Conservation (phyloP, 1,140 invertebrate genomes). For the Leptinotarsa texana region DNA sequence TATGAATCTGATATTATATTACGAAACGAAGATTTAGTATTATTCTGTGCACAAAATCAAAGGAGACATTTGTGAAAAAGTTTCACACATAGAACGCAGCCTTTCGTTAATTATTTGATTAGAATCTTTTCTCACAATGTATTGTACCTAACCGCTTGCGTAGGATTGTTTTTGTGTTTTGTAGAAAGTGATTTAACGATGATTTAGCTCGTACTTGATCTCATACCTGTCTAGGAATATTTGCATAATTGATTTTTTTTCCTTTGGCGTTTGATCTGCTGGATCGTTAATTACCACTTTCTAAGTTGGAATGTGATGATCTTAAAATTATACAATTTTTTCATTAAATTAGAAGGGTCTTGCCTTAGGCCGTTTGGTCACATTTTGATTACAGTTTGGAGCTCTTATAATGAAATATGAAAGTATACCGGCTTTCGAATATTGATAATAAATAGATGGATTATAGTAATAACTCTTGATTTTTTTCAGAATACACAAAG, state of each 20-base stretch:
- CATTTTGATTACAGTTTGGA: not conserved
- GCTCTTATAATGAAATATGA: not conserved
- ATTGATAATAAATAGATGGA: too few relatives aligned
- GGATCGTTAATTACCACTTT: not conserved
- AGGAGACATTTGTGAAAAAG: not conserved
- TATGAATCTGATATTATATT: too few relatives aligned
- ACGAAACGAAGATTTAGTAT: too few relatives aligned
- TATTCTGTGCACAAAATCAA: not conserved
- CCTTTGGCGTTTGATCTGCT: not conserved
- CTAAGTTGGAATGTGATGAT: too few relatives aligned
- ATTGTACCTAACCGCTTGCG: not conserved
- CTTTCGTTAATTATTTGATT: not conserved
- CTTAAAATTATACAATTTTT: too few relatives aligned
- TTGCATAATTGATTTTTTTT: slow-evolving; percentile 10
- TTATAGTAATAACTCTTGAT: too few relatives aligned
- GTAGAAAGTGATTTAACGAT: not conserved
- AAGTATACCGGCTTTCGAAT: not conserved
- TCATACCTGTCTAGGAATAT: not conserved
- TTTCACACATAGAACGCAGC: not conserved
- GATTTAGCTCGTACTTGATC: not conserved
- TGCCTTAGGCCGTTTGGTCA: not conserved
- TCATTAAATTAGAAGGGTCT: not conserved
- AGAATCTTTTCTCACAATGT: not conserved
- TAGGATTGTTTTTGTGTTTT: not conserved
- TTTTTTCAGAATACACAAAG: too few relatives aligned